A percentile compares a stretch with the other conserved stretches of the same genome.
Conservation (phyloP, 2,888 invertebrate genomes). For the Altica lythri region DNA sequence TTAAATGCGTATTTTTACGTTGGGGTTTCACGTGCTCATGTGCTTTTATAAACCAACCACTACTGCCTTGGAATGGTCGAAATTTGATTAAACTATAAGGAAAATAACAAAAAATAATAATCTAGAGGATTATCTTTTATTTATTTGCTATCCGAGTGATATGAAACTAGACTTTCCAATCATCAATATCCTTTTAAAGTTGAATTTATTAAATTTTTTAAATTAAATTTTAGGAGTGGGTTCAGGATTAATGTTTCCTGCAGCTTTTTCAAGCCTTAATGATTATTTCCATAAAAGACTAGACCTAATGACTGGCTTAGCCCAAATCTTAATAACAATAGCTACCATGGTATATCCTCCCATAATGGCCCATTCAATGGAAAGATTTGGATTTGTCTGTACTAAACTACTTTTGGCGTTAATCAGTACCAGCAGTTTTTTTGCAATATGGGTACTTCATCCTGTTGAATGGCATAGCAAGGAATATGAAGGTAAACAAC, state of each 20-base stretch:
- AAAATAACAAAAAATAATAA: no score
- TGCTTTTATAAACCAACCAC: no score
- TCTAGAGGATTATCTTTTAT: no score
- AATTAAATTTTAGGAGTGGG: conserved; percentile 70
- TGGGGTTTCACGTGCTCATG: no score
- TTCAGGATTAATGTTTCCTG: conserved; percentile 74
- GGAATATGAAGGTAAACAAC: conserved; percentile 29
- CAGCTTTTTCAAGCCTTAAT: conserved; percentile 75
- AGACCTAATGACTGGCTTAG: conserved; percentile 74
- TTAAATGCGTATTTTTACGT: no score
- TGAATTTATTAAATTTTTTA: conserved; percentile 36
- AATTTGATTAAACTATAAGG: no score
- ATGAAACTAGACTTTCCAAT: no score
- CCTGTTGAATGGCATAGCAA: conserved; percentile 74
- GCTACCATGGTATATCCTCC: conserved; percentile 72
- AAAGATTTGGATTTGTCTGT: conserved; percentile 65
- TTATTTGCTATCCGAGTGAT: no score
- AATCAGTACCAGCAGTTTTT: conserved; percentile 60
- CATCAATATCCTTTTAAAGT: no score
- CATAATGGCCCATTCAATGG: conserved; percentile 64
- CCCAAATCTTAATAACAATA: conserved; percentile 72
- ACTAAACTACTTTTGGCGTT: conserved; percentile 52
- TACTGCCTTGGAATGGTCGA: no score
- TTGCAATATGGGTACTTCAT: conserved; percentile 74
- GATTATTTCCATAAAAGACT: conserved; percentile 73